Evolutionary conservation across 2,888 invertebrate species (phyloP).

Genomic region (Aromia moschata): DNA sequence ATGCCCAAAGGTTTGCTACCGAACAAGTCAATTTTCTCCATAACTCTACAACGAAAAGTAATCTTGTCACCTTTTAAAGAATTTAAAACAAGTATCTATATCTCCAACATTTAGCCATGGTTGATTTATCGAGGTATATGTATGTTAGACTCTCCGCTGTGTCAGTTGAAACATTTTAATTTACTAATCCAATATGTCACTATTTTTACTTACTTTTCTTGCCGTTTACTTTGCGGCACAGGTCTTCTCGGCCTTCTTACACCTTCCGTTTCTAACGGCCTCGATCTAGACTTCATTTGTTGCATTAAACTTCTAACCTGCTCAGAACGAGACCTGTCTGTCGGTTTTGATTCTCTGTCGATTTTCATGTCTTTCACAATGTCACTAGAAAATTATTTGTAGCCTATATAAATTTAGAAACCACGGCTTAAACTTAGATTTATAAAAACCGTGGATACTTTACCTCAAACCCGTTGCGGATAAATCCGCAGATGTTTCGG

Average conservation of each 20-base stretch:
- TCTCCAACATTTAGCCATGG: too few species aligned
- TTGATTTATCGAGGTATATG: too few species aligned
- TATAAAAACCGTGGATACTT: background rate
- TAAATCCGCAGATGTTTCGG: conserved; percentile 31
- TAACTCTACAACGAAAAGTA: conserved; percentile 33
- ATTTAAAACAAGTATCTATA: too few species aligned
- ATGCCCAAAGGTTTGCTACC: conserved; percentile 72
- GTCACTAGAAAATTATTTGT: conserved; percentile 65
- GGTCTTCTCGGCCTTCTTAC: conserved; percentile 12
- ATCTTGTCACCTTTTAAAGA: too few species aligned
- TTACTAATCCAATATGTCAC: background rate
- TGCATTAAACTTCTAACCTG: conserved; percentile 62
- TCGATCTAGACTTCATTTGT: conserved; percentile 27
- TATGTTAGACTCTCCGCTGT: too few species aligned
- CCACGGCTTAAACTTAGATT: conserved; percentile 5
- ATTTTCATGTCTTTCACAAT: conserved; percentile 82
- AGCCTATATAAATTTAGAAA: conserved; percentile 1
- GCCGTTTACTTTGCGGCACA: background rate
- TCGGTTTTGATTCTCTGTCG: conserved; percentile 66
- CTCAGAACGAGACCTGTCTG: conserved; percentile 64
- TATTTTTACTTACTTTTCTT: background rate
- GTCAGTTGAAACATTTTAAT: too few species aligned
- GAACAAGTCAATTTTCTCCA: conserved; percentile 71
- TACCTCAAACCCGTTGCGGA: conserved; percentile 35
- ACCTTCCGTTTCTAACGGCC: conserved; percentile 15